phyloP scores from a whole-genome alignment of 2,888 invertebrate genomes.

The Heliconius hortense region DNA sequence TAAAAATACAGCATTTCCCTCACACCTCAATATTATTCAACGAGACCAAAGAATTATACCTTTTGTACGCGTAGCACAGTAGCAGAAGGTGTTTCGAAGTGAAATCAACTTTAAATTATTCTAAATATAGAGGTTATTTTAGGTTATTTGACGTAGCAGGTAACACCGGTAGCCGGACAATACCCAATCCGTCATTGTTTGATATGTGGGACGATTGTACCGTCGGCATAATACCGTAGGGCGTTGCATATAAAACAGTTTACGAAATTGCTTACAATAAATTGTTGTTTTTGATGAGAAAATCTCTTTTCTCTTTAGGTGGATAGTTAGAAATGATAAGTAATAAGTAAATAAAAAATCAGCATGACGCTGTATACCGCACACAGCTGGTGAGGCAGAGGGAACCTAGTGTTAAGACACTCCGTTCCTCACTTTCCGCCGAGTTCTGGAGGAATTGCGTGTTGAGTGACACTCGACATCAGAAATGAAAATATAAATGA shows the following conservation, averaged over 20 bases:
- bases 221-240: constrained; percentile 59
- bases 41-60: constrained; percentile 23
- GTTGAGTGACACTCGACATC: too few relatives aligned
- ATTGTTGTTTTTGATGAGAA: constrained; percentile 28
- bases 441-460: too few relatives aligned
- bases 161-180: constrained; percentile 78
- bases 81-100: constrained; percentile 1
- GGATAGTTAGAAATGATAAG: too few relatives aligned
- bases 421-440: too few relatives aligned
- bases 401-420: too few relatives aligned
- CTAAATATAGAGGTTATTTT: constrained; percentile 42
- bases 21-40: constrained; percentile 5
- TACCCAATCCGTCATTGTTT: constrained; percentile 78
- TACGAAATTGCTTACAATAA: constrained; percentile 36
- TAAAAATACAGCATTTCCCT: background rate
- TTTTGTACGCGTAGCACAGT: constrained; percentile 37
- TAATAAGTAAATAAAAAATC: too few relatives aligned
- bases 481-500: too few relatives aligned
- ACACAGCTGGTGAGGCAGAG: too few relatives aligned
- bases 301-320: background rate
- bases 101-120: constrained; percentile 10
- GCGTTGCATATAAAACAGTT: constrained; percentile 58
- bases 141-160: constrained; percentile 45
- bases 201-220: constrained; percentile 72
- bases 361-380: too few relatives aligned